A percentile compares a stretch with the other conserved stretches of the same genome.
Conservation (phyloP, 2,888 invertebrate genomes). For the Rotaria socialis region DNA sequence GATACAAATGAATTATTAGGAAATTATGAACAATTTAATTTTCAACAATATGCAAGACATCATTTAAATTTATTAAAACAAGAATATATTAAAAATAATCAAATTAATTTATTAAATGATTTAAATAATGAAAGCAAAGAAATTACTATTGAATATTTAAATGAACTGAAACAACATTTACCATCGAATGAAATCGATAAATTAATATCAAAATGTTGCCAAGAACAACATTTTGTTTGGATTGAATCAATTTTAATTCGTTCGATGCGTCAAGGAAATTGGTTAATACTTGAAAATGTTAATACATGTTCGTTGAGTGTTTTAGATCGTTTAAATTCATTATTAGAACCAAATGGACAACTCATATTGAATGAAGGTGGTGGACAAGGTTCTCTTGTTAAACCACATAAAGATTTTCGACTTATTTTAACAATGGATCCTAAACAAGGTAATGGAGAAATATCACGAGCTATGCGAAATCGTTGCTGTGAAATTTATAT, state of each 20-base stretch:
- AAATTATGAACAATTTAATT: conserved; percentile 86
- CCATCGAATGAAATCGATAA: background rate
- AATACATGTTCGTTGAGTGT: conserved; percentile 70
- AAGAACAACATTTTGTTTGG: conserved; percentile 59
- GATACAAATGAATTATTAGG: conserved; percentile 90
- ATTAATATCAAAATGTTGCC: background rate
- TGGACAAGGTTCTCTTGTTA: conserved; percentile 62
- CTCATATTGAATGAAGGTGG: conserved; percentile 86
- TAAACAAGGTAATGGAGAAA: conserved; percentile 72
- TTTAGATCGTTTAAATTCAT: conserved; percentile 80
- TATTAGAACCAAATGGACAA: conserved; percentile 85
- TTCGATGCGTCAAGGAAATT: conserved; percentile 59
- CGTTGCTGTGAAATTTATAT: conserved; percentile 84
- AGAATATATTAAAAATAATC: background rate
- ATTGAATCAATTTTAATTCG: conserved; percentile 61
- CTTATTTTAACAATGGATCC: conserved; percentile 43
- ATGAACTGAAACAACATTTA: conserved; percentile 26
- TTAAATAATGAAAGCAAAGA: background rate
- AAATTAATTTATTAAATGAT: background rate
- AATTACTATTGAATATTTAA: background rate
- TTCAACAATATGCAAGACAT: background rate
- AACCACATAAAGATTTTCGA: conserved; percentile 77
- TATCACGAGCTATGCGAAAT: conserved; percentile 96
- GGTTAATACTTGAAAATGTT: conserved; percentile 69
- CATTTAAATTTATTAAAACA: conserved; percentile 24